Evolutionary conservation across 2,888 invertebrate species (phyloP).

Genomic region (Rambutsinella grinnellia): DNA sequence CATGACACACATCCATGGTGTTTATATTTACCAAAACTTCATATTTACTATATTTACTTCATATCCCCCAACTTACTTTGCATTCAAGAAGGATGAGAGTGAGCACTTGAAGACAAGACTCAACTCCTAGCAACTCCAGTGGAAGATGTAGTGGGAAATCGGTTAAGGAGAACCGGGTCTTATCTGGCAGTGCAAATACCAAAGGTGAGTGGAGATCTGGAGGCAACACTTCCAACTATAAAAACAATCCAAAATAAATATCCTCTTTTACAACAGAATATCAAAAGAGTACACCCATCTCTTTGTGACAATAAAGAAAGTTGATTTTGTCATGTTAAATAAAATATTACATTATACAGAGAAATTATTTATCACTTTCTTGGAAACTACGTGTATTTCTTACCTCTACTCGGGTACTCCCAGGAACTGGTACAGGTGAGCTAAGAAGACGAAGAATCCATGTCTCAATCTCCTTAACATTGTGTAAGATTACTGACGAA

Average conservation of each 20-base stretch:
- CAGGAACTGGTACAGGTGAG: slow-evolving; percentile 98
- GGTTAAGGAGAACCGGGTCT: slow-evolving; percentile 95
- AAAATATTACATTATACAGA: too few species aligned
- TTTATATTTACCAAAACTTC: too few species aligned
- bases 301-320: background rate
- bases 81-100: slow-evolving; percentile 96
- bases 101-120: slow-evolving; percentile 96
- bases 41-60: too few species aligned
- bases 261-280: too few species aligned
- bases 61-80: slow-evolving; percentile 84
- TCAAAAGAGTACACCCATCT: background rate
- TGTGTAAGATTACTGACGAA: slow-evolving; percentile 91
- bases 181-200: slow-evolving; percentile 95
- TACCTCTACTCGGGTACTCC: slow-evolving; percentile 86
- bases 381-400: too few species aligned
- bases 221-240: slow-evolving; percentile 85
- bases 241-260: slow-evolving; percentile 48
- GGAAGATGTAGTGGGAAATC: slow-evolving; percentile 99
- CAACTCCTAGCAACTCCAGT: slow-evolving; percentile 96
- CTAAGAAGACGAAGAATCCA: slow-evolving; percentile 97
- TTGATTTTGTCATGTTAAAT: too few species aligned
- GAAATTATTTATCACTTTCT: too few species aligned
- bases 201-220: slow-evolving; percentile 84
- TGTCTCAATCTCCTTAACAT: slow-evolving; percentile 97
- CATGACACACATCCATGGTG: too few species aligned